Evolutionary conservation across 2,888 invertebrate species (phyloP), one percentile per base, ranked within the genome.

Genomic region (Escarpia spicata): DNA sequence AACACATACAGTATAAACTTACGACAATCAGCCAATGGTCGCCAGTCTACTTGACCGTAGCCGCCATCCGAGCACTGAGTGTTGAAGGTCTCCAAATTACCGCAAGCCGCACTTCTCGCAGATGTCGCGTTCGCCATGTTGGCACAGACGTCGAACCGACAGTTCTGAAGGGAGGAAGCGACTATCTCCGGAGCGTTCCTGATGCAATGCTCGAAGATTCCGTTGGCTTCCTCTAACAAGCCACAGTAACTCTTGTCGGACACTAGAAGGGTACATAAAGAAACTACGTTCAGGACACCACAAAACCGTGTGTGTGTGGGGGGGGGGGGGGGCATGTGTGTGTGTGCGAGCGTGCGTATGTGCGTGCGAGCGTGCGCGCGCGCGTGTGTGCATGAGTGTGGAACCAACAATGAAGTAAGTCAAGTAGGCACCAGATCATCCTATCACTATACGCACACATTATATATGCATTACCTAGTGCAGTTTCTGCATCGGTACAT

Each of bases 171-270:
- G 75, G 19, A 15, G 75, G 75, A 75, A 75, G 75, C 75, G 75
- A n/a, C 75, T n/a, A 75, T 26, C 19, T 19, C 75, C 19, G 75
- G 75, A 26, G 75, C 75, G 75, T 75, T 75, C 19, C 15, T 52
- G 43, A 92, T n/a, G 90, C 92, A 92, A 37, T 37, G 2, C n/a
- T 31, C n/a, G 90, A 92, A 90, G 43, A 90, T 43, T 44, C 92
- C 92, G 45, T 44, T n/a, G n/a, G n/a, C 43, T 9, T 91, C 92
- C 43, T 37, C 43, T 31, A 92, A 43, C 19, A 43, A 43, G 1
- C 90, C 90, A 45, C 92, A 92, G 90, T 92, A 92, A 6, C 10
- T 37, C 15, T 43, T 91, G 58, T 6, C 75, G 75, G 75, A 75
- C 75, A 75, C 75, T 75, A 6, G n/a, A 19, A 15, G n/a, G n/a